Base-by-base conservation (phyloP, 2,797 vertebrate species). In the Limnodromus scolopaceus region DNA sequence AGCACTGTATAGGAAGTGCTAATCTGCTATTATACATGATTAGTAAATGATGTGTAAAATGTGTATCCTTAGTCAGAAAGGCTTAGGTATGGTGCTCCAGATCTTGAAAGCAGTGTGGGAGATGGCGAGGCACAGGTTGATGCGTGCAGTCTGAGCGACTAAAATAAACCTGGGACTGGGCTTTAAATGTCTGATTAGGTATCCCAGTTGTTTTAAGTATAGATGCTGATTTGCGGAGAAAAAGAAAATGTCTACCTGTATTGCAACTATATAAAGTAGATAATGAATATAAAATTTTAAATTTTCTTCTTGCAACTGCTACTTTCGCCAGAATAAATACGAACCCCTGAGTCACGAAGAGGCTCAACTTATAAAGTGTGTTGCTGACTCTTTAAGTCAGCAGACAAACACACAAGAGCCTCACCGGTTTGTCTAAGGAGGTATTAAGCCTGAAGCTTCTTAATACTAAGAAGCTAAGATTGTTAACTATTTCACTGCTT, bases 71-170 rank as follows among this genome's bases (percentile, higher is more conserved):
- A 15, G 78, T 13, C 41, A 48, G 66, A 8, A 39, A 69, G 54
- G 16, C 41, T 2, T 4, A 18, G 1, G 18, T 17, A 0, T 3
- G 16, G 32, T 5, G 28, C 66, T 49, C 15, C 65, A 18, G 49
- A 18, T 38, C 54, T 4, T 5, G 36, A 23, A 8, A 49, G 20
- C 0, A 1, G 25, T 11, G 61, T 34, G 71, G 64, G 66, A 45
- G 49, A 2, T 7, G 38, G 13, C 18, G 48, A 36, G 53, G 13
- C 41, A 17, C 13, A 3, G 1, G 9, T 2, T 34, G 38, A 13
- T 43, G 24, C 24, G 5, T 15, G 22, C 58, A 34, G 39, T 2
- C 18, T 9, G n/a, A 51, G 41, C 2, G 30, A 8, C 54, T 17
- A 53, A 13, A 30, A 38, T 30, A 23, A 25, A 54, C 10, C 9